phyloP scores from a whole-genome alignment of 1,140 invertebrate genomes.

The Adelges cooleyi region DNA sequence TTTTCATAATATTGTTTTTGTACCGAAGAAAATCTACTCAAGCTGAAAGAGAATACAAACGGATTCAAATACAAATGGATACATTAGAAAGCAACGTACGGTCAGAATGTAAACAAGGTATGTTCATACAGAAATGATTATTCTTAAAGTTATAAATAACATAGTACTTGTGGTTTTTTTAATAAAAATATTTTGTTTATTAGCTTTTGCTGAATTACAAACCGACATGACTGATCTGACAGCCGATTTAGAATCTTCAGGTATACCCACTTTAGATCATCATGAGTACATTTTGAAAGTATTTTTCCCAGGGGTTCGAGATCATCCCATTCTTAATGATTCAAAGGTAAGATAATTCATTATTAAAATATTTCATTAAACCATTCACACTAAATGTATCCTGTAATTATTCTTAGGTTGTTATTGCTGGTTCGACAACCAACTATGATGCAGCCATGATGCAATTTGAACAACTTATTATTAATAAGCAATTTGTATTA shows the following conservation, averaged over 20 bases:
- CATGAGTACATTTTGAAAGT: conserved; percentile 97
- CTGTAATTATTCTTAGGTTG: conserved; percentile 39
- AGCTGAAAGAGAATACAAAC: conserved; percentile 88
- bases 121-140: neutral
- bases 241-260: conserved; percentile 86
- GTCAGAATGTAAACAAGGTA: conserved; percentile 93
- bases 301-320: conserved; percentile 87
- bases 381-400: neutral
- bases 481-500: conserved; percentile 85
- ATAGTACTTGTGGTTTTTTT: too few species aligned
- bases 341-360: conserved; percentile 47
- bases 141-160: too few species aligned
- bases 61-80: conserved; percentile 98
- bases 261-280: conserved; percentile 91
- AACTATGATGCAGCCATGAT: conserved; percentile 88
- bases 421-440: conserved; percentile 62
- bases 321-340: conserved; percentile 81
- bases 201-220: conserved; percentile 95
- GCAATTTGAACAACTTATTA: conserved; percentile 86
- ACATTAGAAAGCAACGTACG: conserved; percentile 96
- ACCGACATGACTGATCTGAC: conserved; percentile 98
- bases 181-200: conserved; percentile 30
- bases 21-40: conserved; percentile 86
- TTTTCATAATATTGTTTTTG: conserved; percentile 73
- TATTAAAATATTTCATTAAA: neutral